Evolutionary conservation across 53 echinoderm and acorn worm species (phyloP), one percentile per base, ranked within the genome.

Genomic region (Stichopus horrens): DNA sequence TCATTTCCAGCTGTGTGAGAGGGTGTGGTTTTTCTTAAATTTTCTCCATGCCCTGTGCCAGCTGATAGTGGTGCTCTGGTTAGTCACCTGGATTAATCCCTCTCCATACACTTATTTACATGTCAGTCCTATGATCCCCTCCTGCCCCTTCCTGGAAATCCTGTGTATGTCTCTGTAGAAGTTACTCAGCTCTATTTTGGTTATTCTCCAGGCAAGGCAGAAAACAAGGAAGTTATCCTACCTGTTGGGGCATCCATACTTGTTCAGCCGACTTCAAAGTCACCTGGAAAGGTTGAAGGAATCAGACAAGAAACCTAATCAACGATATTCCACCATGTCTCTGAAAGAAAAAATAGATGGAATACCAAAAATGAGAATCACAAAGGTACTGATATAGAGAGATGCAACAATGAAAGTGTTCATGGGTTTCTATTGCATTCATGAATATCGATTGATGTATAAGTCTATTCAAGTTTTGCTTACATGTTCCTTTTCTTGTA

Each of bases 271-370:
- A 79, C 54, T 79, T 4, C 14, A 54, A n/a, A 53, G 58, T 81
- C 57, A 81, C 81, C 21, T 81, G 11, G 81, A 81, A 57, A 81
- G 54, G 81, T 19, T 21, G 21, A 81, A 81, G 58, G 81, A 81
- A 5, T 5, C 20, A 57, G 81, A 81, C 22, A 10, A 5, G 5
- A 81, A 58, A 57, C 14, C 19, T 8, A 56, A 7, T 22, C 81
- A 81, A 57, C 55, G 81, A 81, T 81, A 52, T 81, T 57, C 58
- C 10, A 58, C 81, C 11, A 7, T 81, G 11, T 21, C 58, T 56
- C 56, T 81, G 9, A 81, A 58, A 81, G 57, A 5, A 6, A 16
- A 21, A 81, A 23, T 81, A 18, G 58, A 56, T 57, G 21, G 57
- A 58, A 81, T 81, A 14, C 55, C 8, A 7, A 21, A 81, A 58